Evolutionary conservation across 2,888 invertebrate species (phyloP).

Genomic region (Oscheius onirici): DNA sequence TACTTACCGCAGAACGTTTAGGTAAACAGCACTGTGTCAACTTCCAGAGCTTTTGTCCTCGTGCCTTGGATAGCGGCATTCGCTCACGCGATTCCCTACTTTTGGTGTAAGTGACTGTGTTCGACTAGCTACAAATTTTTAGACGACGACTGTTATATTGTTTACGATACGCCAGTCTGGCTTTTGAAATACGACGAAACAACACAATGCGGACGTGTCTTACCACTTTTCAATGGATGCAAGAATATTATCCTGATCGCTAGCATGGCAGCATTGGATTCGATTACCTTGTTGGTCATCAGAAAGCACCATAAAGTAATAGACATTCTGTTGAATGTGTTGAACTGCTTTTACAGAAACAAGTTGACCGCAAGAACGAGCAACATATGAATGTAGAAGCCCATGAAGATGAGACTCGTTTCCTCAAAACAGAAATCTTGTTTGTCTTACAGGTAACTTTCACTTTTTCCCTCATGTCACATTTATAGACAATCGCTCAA

Average conservation of each 20-base stretch:
- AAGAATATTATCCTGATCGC: no score
- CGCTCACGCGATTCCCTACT: constrained; percentile 41
- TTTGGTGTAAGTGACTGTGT: constrained; percentile 22
- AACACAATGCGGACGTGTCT: no score
- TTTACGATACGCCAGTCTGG: no score
- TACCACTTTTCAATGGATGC: no score
- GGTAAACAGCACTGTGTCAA: not conserved
- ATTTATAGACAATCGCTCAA: constrained; percentile 42
- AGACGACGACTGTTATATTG: not conserved
- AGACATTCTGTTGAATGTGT: not conserved
- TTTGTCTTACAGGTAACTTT: no score
- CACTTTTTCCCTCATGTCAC: not conserved
- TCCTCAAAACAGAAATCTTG: no score
- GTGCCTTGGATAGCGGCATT: constrained; percentile 34
- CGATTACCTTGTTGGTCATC: no score
- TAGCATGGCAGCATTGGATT: no score
- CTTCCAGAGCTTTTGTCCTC: not conserved
- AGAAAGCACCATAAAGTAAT: no score
- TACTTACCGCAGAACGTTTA: not conserved
- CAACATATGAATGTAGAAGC: not conserved
- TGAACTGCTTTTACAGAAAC: not conserved
- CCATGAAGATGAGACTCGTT: not conserved
- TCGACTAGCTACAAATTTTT: not conserved
- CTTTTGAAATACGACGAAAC: no score
- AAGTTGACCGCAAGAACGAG: not conserved